Evolutionary conservation across 2,888 invertebrate genomes (phyloP), one percentile per base, ranked within the genome.

Genomic region (Tachina lurida): DNA sequence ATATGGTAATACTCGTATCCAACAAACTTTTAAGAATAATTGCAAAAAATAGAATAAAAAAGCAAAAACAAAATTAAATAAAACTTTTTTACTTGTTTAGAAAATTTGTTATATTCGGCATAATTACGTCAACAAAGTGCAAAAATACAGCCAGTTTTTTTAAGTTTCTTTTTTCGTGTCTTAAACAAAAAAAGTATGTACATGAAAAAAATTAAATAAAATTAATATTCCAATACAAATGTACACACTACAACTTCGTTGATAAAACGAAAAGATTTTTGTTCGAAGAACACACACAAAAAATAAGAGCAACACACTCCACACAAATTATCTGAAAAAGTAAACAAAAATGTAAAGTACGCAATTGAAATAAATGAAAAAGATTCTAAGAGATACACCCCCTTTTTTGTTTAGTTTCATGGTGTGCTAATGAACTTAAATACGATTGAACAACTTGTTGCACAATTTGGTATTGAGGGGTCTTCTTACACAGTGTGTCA

Each of bases 121-220:
- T 41, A 77, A 84, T 86, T 84, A 80, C 86, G 84, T 86, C 86
- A 86, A 45, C 76, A 71, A 58, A 17, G 47, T 10, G 45, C 15
- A 63, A 76, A 62, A 68, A 56, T 43, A 22, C 39, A 65, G 52
- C 15, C 49, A 67, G 63, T 74, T 86, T 76, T 58, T 22, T 47
- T 70, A 8, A 31, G 22, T 58, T 12, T n/a, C n/a, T n/a, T n/a
- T n/a, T n/a, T n/a, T n/a, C n/a, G n/a, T n/a, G n/a, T n/a, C n/a
- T n/a, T n/a, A n/a, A n/a, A n/a, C n/a, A n/a, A n/a, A n/a, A n/a
- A n/a, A n/a, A n/a, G n/a, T n/a, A n/a, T n/a, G n/a, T n/a, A n/a
- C n/a, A 47, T 0, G 2, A 19, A 54, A 39, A 19, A 19, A 39
- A 62, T 17, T 56, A 39, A 63, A 71, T 19, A 81, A 52, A 47